Evolutionary conservation across 2,797 vertebrate genomes (phyloP), one percentile per base, ranked within the genome.

Genomic region (Alosa sapidissima): DNA sequence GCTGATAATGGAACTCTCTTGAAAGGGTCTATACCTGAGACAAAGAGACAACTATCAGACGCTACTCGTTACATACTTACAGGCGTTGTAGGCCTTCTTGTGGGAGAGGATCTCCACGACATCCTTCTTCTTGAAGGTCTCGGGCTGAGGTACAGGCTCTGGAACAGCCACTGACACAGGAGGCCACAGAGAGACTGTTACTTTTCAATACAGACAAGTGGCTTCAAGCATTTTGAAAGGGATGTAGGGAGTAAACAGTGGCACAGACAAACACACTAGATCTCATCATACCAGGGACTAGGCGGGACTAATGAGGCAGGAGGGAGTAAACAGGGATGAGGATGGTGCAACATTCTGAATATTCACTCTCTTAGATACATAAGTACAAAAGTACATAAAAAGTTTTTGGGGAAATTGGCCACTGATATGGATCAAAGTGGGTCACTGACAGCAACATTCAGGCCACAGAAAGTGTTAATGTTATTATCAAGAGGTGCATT

Each of bases 81-180:
- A 99, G 86, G 97, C 98, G 87, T 99, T 99, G 92, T 99, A 98
- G 89, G 98, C 98, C 91, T 99, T 99, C 93, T 99, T 99, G 93
- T 97, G 97, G 83, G 98, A 99, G 86, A 99, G 94, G 91, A 99
- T 99, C 94, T 98, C 96, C 86, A 99, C 95, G 88, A 98, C 95
- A 21, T 98, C 97, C 94, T 98, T 99, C 95, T 97, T 99, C 94
- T 97, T 98, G 93, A 98, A 97, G 82, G 95, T 94, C 88, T 99
- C 97, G 0, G 94, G 94, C 86, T 96, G 93, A 0, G 90, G 93
- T 28, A 92, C 84, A 0, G 95, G 93, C 90, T 99, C 98, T 96
- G 94, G 94, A 95, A 94, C 89, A 92, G 91, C 94, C 93, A 96
- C 95, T 96, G 89, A 92, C 85, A 94, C 89, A 94, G 89, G 92